phyloP scores from a whole-genome alignment of 1,140 invertebrate genomes.

The Trinorchestia longiramus region DNA sequence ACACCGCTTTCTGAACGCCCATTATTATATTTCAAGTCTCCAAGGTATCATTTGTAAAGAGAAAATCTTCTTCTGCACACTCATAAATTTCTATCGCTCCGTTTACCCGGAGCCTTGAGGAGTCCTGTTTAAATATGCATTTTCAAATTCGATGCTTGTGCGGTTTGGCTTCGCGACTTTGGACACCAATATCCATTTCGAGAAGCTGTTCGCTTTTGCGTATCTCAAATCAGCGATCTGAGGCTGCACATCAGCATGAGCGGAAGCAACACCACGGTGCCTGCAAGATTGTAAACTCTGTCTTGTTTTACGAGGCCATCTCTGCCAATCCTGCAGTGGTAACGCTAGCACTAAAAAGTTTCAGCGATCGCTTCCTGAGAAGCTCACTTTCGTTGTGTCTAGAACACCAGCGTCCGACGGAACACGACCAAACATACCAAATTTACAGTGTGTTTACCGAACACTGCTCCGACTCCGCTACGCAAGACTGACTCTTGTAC shows the following conservation, averaged over 20 bases:
- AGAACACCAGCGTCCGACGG: background rate
- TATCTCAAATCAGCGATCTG: constrained; percentile 17
- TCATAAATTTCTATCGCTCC: background rate
- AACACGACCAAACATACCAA: background rate
- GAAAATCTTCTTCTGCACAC: background rate
- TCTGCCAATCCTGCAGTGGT: background rate
- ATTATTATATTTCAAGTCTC: background rate
- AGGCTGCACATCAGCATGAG: background rate
- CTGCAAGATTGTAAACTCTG: background rate
- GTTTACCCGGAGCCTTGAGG: background rate
- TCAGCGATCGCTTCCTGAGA: background rate
- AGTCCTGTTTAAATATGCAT: background rate
- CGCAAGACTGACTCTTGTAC: background rate
- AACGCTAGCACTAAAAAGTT: background rate
- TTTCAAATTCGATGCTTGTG: background rate
- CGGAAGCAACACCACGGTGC: background rate
- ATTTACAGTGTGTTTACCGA: background rate
- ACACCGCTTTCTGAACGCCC: background rate
- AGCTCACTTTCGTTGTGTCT: background rate
- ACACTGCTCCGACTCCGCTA: background rate
- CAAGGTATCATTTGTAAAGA: background rate
- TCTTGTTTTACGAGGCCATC: background rate
- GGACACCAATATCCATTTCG: background rate
- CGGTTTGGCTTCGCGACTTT: background rate
- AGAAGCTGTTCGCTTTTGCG: background rate